phyloP scores from a whole-genome alignment of 2,888 invertebrate species.

The Abrostola tripartita region DNA sequence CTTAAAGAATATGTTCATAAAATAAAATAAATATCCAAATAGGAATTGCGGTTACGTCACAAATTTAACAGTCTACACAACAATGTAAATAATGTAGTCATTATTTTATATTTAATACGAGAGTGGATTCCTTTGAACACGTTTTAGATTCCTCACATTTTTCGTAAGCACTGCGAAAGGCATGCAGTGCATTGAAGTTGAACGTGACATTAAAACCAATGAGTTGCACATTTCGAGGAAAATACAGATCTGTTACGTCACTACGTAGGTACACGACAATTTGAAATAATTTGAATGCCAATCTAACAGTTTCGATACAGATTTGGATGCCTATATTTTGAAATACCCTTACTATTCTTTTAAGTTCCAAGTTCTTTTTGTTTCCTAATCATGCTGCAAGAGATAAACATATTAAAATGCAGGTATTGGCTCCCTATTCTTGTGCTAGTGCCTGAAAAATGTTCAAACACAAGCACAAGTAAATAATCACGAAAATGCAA shows the following conservation, averaged over 20 bases:
- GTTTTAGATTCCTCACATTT: constrained; percentile 38
- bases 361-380: not conserved
- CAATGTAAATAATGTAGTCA: constrained; percentile 1
- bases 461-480: not conserved
- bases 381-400: not conserved
- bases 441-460: too few relatives aligned
- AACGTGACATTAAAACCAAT: constrained; percentile 58
- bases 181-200: constrained; percentile 39
- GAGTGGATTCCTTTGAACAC: constrained; percentile 18
- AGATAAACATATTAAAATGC: not conserved
- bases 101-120: constrained; percentile 23
- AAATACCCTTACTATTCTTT: too few relatives aligned
- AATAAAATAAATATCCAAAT: not conserved
- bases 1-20: not conserved
- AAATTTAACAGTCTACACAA: not conserved
- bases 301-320: too few relatives aligned
- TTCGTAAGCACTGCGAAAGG: constrained; percentile 42
- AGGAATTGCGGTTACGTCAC: not conserved
- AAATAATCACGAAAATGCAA: not conserved
- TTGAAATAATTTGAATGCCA: too few relatives aligned
- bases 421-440: too few relatives aligned
- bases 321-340: too few relatives aligned
- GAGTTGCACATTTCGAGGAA: constrained; percentile 48
- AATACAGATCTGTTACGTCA: constrained; percentile 44
- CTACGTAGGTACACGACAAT: constrained; percentile 19